phyloP scores from a whole-genome alignment of 2,888 invertebrate species.

The Drosophila mulleri region DNA sequence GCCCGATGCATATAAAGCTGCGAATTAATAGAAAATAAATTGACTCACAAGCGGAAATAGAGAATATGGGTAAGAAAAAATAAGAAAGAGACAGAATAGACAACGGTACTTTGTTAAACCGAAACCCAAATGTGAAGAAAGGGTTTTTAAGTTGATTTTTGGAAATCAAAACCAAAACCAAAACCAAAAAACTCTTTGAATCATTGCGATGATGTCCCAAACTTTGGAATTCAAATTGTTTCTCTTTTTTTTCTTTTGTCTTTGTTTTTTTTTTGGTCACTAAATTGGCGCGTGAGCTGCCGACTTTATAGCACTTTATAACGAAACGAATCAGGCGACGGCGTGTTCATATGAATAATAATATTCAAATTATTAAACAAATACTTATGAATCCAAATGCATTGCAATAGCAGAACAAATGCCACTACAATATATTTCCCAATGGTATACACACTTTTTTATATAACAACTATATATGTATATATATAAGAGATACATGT shows the following conservation, averaged over 20 bases:
- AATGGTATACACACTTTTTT: conserved; percentile 1
- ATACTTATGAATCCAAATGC: conserved; percentile 24
- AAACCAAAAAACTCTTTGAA: conserved; percentile 25
- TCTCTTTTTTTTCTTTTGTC: conserved; percentile 1
- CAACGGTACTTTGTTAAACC: conserved; percentile 45
- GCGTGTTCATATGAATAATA: conserved; percentile 73
- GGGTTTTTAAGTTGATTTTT: conserved; percentile 6
- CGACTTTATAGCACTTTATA: conserved; percentile 57
- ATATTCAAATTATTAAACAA: conserved; percentile 66
- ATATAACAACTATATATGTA: conserved; percentile 6
- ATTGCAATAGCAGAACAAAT: conserved; percentile 30
- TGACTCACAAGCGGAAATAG: conserved; percentile 55
- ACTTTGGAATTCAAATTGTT: conserved; percentile 59
- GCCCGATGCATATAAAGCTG: conserved; percentile 61
- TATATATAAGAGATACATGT: background rate
- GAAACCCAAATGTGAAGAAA: conserved; percentile 9
- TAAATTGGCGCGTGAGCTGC: conserved; percentile 55
- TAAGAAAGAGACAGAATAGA: conserved; percentile 1
- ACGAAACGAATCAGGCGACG: conserved; percentile 53
- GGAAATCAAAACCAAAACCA: background rate
- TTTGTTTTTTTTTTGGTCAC: conserved; percentile 38
- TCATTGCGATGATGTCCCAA: conserved; percentile 39
- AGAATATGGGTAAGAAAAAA: conserved; percentile 43
- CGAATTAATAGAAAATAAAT: conserved; percentile 40
- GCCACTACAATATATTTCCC: conserved; percentile 3